Percentiles rank a stretch among this genome's conserved stretches.
Evolutionary conservation across 2,113 vertebrate species (phyloP).

Genomic region (Pangasianodon gigas): DNA sequence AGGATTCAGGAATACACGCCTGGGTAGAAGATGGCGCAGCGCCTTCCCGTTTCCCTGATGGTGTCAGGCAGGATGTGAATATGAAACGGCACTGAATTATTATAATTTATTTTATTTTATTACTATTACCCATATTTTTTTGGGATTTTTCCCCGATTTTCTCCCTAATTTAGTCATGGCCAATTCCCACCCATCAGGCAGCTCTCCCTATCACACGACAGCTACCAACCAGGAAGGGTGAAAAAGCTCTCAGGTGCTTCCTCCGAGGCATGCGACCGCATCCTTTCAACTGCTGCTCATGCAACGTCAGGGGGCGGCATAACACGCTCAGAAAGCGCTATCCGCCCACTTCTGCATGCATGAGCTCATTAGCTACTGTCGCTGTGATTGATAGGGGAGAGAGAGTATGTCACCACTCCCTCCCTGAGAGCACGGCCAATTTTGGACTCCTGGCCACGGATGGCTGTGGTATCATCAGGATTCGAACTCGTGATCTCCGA

Average conservation of each 20-base stretch:
- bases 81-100: neutral
- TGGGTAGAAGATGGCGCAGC: constrained; percentile 73
- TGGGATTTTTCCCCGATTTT: neutral
- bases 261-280: neutral
- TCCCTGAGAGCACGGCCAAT: neutral
- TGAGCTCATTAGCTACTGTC: neutral
- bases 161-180: neutral
- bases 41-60: constrained; percentile 81
- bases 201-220: neutral
- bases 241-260: neutral
- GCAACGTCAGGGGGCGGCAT: neutral
- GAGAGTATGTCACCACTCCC: neutral
- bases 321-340: neutral
- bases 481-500: neutral
- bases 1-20: constrained; percentile 73
- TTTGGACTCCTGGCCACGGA: neutral
- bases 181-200: neutral
- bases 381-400: neutral
- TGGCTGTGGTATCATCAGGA: neutral
- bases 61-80: neutral
- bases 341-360: neutral
- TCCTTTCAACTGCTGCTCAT: neutral
- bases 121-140: neutral
- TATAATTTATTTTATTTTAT: neutral
- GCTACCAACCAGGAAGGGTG: neutral